Conservation (phyloP, 2,888 invertebrate genomes). For the Parnassius orleans region DNA sequence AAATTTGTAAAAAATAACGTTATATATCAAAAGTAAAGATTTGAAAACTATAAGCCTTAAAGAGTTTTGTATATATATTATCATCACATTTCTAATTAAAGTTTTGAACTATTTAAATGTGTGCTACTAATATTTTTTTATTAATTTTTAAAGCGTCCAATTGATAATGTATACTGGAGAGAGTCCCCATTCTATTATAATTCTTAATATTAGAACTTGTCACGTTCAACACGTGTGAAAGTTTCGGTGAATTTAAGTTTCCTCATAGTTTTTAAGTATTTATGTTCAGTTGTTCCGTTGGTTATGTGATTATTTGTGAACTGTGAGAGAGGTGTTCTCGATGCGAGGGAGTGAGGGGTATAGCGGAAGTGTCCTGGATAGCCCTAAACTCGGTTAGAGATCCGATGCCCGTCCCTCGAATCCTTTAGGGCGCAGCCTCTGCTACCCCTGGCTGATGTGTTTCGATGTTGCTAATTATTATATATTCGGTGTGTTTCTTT, state of each 20-base stretch:
- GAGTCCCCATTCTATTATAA: conserved; percentile 46
- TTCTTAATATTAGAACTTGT: conserved; percentile 42
- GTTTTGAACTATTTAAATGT: conserved; percentile 21
- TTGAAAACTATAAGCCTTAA: no score
- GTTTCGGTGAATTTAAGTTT: conserved; percentile 54
- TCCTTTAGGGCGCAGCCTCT: conserved; percentile 78
- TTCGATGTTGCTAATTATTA: conserved; percentile 76
- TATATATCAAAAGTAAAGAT: no score
- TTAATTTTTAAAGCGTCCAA: conserved; percentile 39
- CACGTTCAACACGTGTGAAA: conserved; percentile 57
- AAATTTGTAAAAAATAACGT: no score
- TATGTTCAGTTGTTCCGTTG: conserved; percentile 72
- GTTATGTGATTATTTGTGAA: conserved; percentile 76
- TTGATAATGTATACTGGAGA: conserved; percentile 45
- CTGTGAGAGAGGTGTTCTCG: conserved; percentile 81
- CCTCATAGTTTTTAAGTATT: conserved; percentile 62
- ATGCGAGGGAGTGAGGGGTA: conserved; percentile 81
- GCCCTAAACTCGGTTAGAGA: conserved; percentile 73
- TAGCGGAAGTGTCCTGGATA: conserved; percentile 78
- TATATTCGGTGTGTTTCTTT: conserved; percentile 61
- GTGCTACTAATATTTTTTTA: conserved; percentile 27
- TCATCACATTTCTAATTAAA: background rate
- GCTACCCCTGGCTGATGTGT: conserved; percentile 80
- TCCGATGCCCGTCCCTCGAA: conserved; percentile 65
- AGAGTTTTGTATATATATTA: no score